Evolutionary conservation across 2,888 invertebrate species (phyloP).

Genomic region (Lasioglossum lativentre): DNA sequence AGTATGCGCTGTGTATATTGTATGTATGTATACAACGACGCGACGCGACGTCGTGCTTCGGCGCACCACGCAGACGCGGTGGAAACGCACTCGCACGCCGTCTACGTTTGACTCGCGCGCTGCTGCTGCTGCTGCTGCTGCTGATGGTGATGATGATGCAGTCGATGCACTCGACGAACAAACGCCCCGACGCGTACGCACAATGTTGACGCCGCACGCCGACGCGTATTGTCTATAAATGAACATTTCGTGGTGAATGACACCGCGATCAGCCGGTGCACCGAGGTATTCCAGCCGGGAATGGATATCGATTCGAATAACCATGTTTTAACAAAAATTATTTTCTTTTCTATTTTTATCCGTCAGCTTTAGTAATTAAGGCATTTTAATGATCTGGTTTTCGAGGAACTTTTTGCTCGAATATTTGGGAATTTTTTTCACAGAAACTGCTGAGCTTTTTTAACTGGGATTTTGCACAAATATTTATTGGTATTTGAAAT

Average conservation of each 20-base stretch:
- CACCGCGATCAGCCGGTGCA: background rate
- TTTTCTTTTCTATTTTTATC: background rate
- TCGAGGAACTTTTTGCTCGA: no score
- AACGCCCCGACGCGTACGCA: background rate
- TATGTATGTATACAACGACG: no score
- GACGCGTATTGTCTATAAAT: conserved; percentile 15
- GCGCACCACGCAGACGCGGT: conserved; percentile 63
- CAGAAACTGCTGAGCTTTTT: background rate
- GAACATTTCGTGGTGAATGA: background rate
- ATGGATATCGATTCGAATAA: background rate
- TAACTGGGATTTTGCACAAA: background rate
- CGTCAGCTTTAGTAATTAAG: no score
- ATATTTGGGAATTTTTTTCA: background rate
- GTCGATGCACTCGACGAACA: conserved; percentile 33
- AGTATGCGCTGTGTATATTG: no score
- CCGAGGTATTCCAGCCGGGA: background rate
- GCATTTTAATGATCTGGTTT: no score
- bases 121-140: background rate
- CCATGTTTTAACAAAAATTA: no score
- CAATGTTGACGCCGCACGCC: background rate
- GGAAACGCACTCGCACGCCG: conserved; percentile 24
- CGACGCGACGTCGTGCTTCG: background rate
- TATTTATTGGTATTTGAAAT: background rate
- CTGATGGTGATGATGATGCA: conserved; percentile 14
- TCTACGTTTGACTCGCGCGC: conserved; percentile 41